Conservation (phyloP, 2,113 vertebrate genomes). For the Colaptes auratus region DNA sequence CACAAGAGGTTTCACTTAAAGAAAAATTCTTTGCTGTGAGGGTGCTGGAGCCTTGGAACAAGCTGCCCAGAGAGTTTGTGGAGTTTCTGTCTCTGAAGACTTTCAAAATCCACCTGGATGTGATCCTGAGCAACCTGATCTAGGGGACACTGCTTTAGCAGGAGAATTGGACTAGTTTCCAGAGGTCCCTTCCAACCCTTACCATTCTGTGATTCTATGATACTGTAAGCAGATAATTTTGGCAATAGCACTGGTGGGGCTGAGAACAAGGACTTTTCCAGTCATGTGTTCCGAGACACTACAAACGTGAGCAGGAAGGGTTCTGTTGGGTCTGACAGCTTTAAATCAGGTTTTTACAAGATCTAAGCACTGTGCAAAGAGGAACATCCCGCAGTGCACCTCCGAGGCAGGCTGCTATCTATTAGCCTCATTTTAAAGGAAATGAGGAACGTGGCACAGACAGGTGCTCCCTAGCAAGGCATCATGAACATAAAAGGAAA, state of each 20-base stretch:
- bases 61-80: too few species aligned
- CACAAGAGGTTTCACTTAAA: too few species aligned
- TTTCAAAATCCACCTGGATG: too few species aligned
- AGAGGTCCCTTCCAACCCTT: too few species aligned
- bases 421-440: slow-evolving; percentile 35
- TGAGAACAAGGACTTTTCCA: not conserved
- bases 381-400: not conserved
- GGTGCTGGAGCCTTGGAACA: too few species aligned
- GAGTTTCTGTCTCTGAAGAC: too few species aligned
- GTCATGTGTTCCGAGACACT: not conserved
- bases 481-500: slow-evolving; percentile 21
- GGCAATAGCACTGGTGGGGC: not conserved
- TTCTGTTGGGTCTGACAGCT: not conserved
- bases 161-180: too few species aligned
- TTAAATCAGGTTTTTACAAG: slow-evolving; percentile 34
- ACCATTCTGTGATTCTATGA: too few species aligned
- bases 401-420: slow-evolving; percentile 39
- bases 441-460: not conserved
- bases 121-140: too few species aligned
- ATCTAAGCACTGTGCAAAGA: not conserved
- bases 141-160: too few species aligned
- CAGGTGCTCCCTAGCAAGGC: slow-evolving; percentile 37
- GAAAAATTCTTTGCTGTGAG: too few species aligned
- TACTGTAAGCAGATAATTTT: not conserved
- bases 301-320: not conserved